These are phyloP conservation scores for Scaptomyza graminum DNA, from an alignment of 1,140 invertebrate genomes.

Conservation along the genomic window DNA sequence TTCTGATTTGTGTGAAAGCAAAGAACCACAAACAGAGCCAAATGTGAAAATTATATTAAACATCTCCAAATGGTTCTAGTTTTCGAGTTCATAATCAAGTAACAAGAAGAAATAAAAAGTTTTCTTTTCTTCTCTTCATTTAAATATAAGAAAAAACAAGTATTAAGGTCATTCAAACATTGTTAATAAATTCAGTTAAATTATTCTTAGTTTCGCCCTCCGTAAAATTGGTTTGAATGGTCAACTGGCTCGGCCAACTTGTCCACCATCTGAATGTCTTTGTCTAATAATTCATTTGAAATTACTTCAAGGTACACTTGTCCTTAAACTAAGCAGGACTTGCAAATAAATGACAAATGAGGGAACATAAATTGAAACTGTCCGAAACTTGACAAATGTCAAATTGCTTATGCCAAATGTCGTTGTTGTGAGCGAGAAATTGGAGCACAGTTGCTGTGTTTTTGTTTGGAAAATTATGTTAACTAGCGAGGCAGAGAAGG, in stretches of 20 bases:
- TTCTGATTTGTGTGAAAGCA: no score
- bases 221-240: background rate
- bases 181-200: no score
- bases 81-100: no score
- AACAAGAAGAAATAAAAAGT: no score
- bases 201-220: no score
- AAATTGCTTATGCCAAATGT: slow-evolving; percentile 54
- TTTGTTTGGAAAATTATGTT: slow-evolving; percentile 59
- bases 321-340: slow-evolving; percentile 20
- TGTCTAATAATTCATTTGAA: slow-evolving; percentile 2
- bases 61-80: no score
- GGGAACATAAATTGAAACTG: slow-evolving; percentile 52
- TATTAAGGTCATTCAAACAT: no score
- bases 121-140: no score
- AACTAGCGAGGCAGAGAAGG: slow-evolving; percentile 56
- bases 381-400: slow-evolving; percentile 46
- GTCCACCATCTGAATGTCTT: slow-evolving; percentile 1
- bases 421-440: slow-evolving; percentile 17
- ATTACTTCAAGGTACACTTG: background rate
- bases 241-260: background rate
- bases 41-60: no score
- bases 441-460: slow-evolving; percentile 60
- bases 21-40: no score
- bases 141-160: no score
- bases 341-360: slow-evolving; percentile 74